These are phyloP conservation scores for Diarsia brunnea DNA, from an alignment of 2,888 invertebrate genomes.

Conservation along the genomic window DNA sequence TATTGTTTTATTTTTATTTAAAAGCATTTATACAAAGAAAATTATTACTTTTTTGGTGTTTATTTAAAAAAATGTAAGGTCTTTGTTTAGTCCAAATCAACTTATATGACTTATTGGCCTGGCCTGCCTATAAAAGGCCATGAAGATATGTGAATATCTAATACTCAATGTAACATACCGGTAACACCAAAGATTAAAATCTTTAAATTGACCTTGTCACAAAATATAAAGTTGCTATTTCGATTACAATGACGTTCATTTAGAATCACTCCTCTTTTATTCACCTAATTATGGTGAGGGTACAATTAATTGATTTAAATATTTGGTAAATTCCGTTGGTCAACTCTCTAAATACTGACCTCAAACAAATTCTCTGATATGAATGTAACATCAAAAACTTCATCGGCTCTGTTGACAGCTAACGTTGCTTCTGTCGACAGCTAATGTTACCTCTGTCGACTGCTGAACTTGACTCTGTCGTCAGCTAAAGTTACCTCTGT, in stretches of 20 bases:
- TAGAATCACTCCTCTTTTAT: too few relatives aligned
- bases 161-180: conserved; percentile 35
- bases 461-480: too few relatives aligned
- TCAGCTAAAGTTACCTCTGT: too few relatives aligned
- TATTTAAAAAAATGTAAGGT: background rate
- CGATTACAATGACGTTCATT: background rate
- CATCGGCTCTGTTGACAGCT: too few relatives aligned
- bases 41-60: background rate
- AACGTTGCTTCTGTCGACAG: too few relatives aligned
- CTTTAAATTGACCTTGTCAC: background rate
- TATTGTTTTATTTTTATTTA: conserved; percentile 11
- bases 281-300: background rate
- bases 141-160: conserved; percentile 12
- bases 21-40: conserved; percentile 34
- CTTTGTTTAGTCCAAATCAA: conserved; percentile 9
- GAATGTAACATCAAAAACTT: background rate
- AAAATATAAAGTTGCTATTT: background rate
- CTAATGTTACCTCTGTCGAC: too few relatives aligned
- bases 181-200: background rate
- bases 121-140: conserved; percentile 26
- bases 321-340: background rate
- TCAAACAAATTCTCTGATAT: background rate
- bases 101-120: conserved; percentile 21
- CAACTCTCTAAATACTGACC: background rate
- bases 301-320: background rate